Conservation (phyloP, 2,888 invertebrate species). For the Netelia fuscicornis region DNA sequence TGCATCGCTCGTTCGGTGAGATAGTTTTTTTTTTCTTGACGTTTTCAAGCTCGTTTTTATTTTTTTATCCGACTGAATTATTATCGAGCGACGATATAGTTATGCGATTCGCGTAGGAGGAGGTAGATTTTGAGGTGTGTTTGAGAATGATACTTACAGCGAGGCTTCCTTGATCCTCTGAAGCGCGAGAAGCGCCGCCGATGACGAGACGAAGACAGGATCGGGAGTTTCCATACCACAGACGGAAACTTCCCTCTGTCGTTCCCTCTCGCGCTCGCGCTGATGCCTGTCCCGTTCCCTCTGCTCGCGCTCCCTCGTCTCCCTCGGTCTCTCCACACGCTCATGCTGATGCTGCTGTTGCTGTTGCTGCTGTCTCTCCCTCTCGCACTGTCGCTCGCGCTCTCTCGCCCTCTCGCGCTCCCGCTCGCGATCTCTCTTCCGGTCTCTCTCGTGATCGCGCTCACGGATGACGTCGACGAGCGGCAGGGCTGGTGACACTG, state of each 20-base stretch:
- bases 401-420: slow-evolving; percentile 57
- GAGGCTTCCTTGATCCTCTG: slow-evolving; percentile 87
- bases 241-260: slow-evolving; percentile 79
- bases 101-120: not conserved
- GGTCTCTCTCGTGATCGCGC: slow-evolving; percentile 75
- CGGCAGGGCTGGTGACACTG: slow-evolving; percentile 81
- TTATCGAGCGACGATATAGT: slow-evolving; percentile 47
- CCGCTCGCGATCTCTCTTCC: slow-evolving; percentile 72
- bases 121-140: not conserved
- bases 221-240: slow-evolving; percentile 83
- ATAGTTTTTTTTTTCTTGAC: slow-evolving; percentile 22
- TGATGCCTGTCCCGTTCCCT: slow-evolving; percentile 72
- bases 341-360: slow-evolving; percentile 74
- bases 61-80: slow-evolving; percentile 45
- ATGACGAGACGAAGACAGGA: slow-evolving; percentile 83
- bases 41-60: not conserved
- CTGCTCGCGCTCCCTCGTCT: slow-evolving; percentile 74
- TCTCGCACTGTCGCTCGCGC: slow-evolving; percentile 55
- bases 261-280: slow-evolving; percentile 76
- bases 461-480: slow-evolving; percentile 79
- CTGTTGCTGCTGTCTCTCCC: slow-evolving; percentile 66
- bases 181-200: slow-evolving; percentile 86
- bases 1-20: slow-evolving; percentile 28
- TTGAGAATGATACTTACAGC: slow-evolving; percentile 83
- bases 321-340: slow-evolving; percentile 72